Percentiles rank a stretch among this genome's conserved stretches.
phyloP scores from a whole-genome alignment of 1,140 invertebrate species.

The Drosophila busckii region DNA sequence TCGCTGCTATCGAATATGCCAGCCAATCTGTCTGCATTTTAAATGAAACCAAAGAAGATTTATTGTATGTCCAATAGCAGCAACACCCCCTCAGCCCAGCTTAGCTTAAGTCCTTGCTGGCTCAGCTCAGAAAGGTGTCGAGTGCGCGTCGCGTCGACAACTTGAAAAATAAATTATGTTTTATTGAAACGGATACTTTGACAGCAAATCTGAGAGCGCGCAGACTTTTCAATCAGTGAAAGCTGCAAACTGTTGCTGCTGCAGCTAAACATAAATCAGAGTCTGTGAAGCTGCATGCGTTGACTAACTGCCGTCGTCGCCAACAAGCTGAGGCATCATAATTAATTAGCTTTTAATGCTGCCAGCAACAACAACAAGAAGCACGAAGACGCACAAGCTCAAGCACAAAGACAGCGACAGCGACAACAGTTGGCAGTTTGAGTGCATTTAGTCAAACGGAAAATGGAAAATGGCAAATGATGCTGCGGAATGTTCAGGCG shows the following conservation, averaged over 20 bases:
- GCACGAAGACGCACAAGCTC: constrained; percentile 6
- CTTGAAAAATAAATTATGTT: constrained; percentile 63
- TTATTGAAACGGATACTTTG: constrained; percentile 66
- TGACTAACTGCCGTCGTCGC: constrained; percentile 51
- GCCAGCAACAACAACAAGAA: constrained; percentile 9
- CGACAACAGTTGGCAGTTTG: constrained; percentile 28
- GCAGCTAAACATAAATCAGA: constrained; percentile 45
- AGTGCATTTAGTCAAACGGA: constrained; percentile 76
- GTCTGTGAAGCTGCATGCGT: constrained; percentile 34
- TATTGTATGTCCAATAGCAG: constrained; percentile 41
- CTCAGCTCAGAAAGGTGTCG: constrained; percentile 58
- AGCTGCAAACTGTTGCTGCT: constrained; percentile 43
- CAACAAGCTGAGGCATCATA: constrained; percentile 59
- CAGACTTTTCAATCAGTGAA: constrained; percentile 60
- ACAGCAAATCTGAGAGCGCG: constrained; percentile 38
- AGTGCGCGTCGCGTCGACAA: constrained; percentile 24
- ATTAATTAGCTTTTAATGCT: constrained; percentile 77
- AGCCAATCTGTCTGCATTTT: constrained; percentile 69
- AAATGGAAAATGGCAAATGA: no score
- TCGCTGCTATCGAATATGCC: constrained; percentile 59
- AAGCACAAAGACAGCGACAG: background rate
- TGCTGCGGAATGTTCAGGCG: constrained; percentile 50
- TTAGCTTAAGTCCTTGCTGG: background rate
- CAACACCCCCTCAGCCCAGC: background rate
- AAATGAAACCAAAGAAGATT: constrained; percentile 73